phyloP scores from a whole-genome alignment of 2,797 vertebrate species.

The Dermochelys coriacea region DNA sequence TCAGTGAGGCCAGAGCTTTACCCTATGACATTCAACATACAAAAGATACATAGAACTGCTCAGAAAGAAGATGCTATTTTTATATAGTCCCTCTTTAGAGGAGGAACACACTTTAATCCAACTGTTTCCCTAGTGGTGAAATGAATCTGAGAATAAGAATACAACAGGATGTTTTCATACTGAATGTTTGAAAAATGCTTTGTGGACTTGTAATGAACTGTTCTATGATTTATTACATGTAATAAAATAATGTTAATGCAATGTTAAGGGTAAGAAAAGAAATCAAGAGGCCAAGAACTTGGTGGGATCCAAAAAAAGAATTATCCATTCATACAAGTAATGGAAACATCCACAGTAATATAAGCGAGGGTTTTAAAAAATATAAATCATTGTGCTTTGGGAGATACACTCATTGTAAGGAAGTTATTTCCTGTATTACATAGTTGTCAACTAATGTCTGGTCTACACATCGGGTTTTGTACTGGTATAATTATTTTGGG shows the following conservation, averaged over 20 bases:
- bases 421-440: neutral
- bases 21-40: neutral
- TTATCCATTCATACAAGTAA: neutral
- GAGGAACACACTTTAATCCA: neutral
- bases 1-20: neutral
- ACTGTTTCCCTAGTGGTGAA: fast-evolving
- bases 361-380: neutral
- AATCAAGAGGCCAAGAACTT: neutral
- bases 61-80: neutral
- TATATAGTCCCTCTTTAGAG: neutral
- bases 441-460: neutral
- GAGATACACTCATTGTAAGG: neutral
- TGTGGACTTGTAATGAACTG: neutral
- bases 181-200: neutral
- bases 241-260: neutral
- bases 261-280: neutral
- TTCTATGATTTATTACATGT: neutral
- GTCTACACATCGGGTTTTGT: neutral
- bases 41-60: neutral
- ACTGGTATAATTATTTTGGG: neutral
- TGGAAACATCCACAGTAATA: neutral
- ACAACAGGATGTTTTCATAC: neutral
- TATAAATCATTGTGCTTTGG: neutral
- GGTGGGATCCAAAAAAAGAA: neutral
- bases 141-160: neutral